These are phyloP conservation scores for Parapristionchus giblindavisi DNA, from an alignment of 2,888 invertebrate genomes.

Conservation along the genomic window DNA sequence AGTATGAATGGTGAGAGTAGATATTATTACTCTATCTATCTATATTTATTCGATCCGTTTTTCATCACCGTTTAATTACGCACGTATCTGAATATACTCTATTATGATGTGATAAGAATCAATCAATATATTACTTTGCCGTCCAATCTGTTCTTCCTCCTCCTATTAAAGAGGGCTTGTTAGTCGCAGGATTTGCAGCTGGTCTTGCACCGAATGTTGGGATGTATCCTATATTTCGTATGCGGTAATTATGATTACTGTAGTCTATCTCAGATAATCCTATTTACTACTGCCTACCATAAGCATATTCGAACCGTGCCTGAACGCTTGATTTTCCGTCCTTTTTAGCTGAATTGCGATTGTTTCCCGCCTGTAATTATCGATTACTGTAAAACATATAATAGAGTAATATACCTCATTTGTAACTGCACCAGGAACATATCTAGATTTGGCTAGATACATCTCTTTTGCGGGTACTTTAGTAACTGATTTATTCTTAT, in stretches of 20 bases:
- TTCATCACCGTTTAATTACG: constrained; percentile 13
- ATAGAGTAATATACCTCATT: constrained; percentile 3
- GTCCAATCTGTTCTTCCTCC: constrained; percentile 80
- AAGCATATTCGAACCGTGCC: constrained; percentile 69
- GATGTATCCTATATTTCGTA: constrained; percentile 60
- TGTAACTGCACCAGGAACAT: constrained; percentile 77
- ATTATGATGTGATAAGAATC: background rate
- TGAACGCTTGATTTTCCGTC: constrained; percentile 62
- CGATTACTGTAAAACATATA: background rate
- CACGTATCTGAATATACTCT: constrained; percentile 18
- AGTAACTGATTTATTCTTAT: constrained; percentile 10
- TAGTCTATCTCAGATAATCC: background rate
- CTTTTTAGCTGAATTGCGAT: constrained; percentile 42
- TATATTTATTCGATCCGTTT: background rate
- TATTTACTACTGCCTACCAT: constrained; percentile 62
- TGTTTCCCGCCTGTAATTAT: constrained; percentile 23
- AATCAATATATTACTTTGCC: constrained; percentile 76
- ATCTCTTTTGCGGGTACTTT: constrained; percentile 78
- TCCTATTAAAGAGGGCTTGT: background rate
- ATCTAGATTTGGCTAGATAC: constrained; percentile 82
- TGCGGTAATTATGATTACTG: no score
- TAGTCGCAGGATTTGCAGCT: constrained; percentile 66
- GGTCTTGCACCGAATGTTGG: constrained; percentile 56
- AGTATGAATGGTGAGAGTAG: no score
- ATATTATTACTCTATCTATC: background rate